These are phyloP conservation scores for Enteromius trimaculatus DNA, from an alignment of 2,797 vertebrate species.

Conservation along the genomic window DNA sequence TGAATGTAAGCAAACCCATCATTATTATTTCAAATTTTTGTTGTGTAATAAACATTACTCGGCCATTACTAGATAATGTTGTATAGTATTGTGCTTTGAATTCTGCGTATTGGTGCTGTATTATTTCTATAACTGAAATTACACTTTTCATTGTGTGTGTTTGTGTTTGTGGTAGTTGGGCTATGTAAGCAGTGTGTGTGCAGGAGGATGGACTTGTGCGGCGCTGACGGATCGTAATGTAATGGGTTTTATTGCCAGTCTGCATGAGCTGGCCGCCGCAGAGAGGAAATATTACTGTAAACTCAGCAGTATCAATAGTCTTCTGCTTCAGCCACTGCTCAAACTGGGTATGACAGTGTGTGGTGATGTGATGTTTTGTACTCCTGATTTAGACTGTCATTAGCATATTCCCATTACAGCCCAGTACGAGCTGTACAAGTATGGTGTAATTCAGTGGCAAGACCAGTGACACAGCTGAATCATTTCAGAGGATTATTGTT, in stretches of 20 bases:
- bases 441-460: background rate
- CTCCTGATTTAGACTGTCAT: background rate
- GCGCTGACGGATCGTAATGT: slow-evolving; percentile 88
- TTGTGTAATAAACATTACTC: background rate
- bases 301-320: slow-evolving; percentile 86
- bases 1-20: slow-evolving; percentile 80
- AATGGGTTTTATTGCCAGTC: slow-evolving; percentile 91
- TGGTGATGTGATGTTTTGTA: background rate
- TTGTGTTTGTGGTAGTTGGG: slow-evolving; percentile 80
- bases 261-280: slow-evolving; percentile 91
- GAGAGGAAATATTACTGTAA: slow-evolving; percentile 93
- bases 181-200: slow-evolving; percentile 88
- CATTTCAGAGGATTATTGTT: background rate
- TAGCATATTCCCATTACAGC: slow-evolving; percentile 9
- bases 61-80: background rate
- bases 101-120: background rate
- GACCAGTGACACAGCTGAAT: background rate
- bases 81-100: background rate
- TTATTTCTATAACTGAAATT: background rate
- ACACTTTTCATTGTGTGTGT: slow-evolving; percentile 3
- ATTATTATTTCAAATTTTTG: background rate
- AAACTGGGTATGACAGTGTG: slow-evolving; percentile 82
- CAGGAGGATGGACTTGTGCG: slow-evolving; percentile 84
- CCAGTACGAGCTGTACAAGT: background rate
- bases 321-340: slow-evolving; percentile 89